Percentiles rank a stretch among this genome's conserved stretches.
Evolutionary conservation across 2,113 vertebrate species (phyloP).

Genomic region (Phyllostomus hastatus): DNA sequence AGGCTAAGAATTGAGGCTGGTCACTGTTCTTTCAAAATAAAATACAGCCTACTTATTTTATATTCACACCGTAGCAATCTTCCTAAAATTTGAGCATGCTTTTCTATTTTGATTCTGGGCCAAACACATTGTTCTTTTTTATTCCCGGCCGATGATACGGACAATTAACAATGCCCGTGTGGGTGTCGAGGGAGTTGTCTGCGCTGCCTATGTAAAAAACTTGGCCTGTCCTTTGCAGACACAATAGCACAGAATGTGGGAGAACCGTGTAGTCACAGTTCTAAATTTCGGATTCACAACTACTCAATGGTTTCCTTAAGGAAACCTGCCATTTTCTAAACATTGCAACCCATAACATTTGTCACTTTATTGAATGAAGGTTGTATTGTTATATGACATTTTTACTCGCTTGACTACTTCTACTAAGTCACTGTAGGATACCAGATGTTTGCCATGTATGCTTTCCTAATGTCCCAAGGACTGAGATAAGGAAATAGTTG

Average conservation of each 20-base stretch:
- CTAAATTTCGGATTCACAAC: background rate
- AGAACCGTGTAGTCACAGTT: background rate
- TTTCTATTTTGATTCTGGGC: background rate
- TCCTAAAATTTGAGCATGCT: background rate
- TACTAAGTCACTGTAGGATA: background rate
- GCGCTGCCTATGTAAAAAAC: background rate
- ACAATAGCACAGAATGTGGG: background rate
- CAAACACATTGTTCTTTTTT: background rate
- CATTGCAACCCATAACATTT: background rate
- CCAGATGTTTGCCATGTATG: background rate
- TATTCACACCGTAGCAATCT: background rate
- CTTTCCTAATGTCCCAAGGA: background rate
- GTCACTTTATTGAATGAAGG: background rate
- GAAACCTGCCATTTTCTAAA: background rate
- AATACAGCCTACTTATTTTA: background rate
- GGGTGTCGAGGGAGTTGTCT: background rate
- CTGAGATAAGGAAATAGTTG: background rate
- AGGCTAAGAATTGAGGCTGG: background rate
- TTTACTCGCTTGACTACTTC: background rate
- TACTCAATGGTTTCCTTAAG: background rate
- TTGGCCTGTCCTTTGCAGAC: background rate
- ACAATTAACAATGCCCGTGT: background rate
- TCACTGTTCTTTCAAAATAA: constrained; percentile 27
- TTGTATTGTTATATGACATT: background rate
- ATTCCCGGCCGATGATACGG: background rate